Conservation (phyloP, 2,113 vertebrate species). For the Hippocampus zosterae region DNA sequence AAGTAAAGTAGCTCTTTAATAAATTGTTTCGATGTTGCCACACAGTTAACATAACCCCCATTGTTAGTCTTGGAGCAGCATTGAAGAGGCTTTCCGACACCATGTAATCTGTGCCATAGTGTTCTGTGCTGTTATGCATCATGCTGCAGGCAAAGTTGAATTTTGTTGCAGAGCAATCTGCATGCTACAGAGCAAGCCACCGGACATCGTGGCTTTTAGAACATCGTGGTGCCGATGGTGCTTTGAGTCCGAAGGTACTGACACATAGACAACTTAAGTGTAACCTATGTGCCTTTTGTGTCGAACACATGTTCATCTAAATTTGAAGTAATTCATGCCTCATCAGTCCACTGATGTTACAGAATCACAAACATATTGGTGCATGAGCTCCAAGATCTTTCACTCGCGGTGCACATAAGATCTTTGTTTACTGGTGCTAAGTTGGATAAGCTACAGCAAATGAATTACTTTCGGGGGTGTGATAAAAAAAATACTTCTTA, state of each 20-base stretch:
- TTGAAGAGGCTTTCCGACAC: neutral
- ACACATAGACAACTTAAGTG: constrained; percentile 19
- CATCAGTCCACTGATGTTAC: constrained; percentile 15
- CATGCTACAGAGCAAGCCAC: neutral
- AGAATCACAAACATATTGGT: constrained; percentile 29
- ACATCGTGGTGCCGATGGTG: neutral
- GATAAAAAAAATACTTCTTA: too few relatives aligned
- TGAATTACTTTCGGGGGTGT: constrained; percentile 2
- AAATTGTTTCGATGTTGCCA: neutral
- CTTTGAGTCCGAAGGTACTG: neutral
- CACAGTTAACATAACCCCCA: neutral
- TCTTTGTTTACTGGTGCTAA: constrained; percentile 37
- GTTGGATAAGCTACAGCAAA: constrained; percentile 15
- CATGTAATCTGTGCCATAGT: neutral
- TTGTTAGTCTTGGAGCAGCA: neutral
- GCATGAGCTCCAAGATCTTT: constrained; percentile 36
- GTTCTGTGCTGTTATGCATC: neutral
- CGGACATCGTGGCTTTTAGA: neutral
- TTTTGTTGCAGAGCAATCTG: neutral
- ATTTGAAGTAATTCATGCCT: constrained; percentile 22
- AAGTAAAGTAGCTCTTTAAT: neutral
- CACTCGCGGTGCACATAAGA: constrained; percentile 31
- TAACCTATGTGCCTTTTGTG: constrained; percentile 55
- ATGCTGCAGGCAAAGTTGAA: neutral
- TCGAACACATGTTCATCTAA: constrained; percentile 25